phyloP scores from a whole-genome alignment of 1,140 invertebrate genomes.

The Caenorhabditis remanei region DNA sequence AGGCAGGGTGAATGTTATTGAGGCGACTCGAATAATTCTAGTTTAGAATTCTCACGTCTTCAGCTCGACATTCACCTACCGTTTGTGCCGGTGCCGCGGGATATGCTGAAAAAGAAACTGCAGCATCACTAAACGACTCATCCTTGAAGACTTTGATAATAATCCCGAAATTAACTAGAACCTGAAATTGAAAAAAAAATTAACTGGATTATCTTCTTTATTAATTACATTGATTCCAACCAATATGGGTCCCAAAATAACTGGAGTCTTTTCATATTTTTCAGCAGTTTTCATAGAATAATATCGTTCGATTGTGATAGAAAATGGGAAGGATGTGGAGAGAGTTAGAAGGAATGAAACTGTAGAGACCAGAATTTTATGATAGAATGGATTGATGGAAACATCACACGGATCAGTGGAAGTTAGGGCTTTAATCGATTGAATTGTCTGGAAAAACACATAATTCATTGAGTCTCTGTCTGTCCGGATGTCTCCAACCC shows the following conservation, averaged over 20 bases:
- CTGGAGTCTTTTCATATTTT: not conserved
- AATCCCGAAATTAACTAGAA: not conserved
- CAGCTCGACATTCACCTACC: too few species aligned
- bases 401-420: not conserved
- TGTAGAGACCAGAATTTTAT: not conserved
- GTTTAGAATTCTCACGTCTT: too few species aligned
- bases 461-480: too few species aligned
- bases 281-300: not conserved
- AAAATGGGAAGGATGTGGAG: not conserved
- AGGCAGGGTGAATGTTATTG: too few species aligned
- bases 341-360: not conserved
- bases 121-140: not conserved
- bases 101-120: not conserved
- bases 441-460: not conserved
- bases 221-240: not conserved
- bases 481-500: not conserved
- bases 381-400: not conserved
- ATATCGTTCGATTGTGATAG: not conserved
- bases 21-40: too few species aligned
- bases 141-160: not conserved
- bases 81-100: not conserved
- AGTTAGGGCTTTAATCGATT: not conserved
- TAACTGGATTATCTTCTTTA: not conserved
- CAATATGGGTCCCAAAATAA: not conserved
- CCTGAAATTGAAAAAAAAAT: not conserved